Conservation (phyloP, 2,888 invertebrate genomes). For the Hydraecia micacea region DNA sequence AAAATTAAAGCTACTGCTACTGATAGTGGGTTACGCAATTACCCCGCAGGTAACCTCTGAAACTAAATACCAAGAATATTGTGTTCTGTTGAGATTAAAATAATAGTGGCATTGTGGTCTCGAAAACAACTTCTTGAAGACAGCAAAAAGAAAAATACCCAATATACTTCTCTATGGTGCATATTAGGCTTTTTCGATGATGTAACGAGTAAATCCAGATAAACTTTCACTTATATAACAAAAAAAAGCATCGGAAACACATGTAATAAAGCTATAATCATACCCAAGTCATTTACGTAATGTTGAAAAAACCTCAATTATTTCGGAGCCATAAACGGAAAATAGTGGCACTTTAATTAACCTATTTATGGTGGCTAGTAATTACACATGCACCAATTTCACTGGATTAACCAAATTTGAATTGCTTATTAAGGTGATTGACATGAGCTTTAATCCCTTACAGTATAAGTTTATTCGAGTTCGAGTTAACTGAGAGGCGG, state of each 20-base stretch:
- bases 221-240: slow-evolving; percentile 29
- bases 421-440: slow-evolving; percentile 88
- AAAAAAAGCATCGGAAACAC: slow-evolving; percentile 47
- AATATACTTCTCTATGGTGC: not conserved
- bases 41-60: not conserved
- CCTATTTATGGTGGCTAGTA: slow-evolving; percentile 71
- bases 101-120: not conserved
- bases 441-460: slow-evolving; percentile 82
- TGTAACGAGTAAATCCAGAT: not conserved
- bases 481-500: slow-evolving; percentile 73
- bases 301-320: slow-evolving; percentile 64
- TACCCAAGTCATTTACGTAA: slow-evolving; percentile 54
- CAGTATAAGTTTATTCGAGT: slow-evolving; percentile 80
- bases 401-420: slow-evolving; percentile 87
- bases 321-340: slow-evolving; percentile 62
- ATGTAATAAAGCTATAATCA: slow-evolving; percentile 67
- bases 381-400: slow-evolving; percentile 78
- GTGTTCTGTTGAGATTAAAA: not conserved
- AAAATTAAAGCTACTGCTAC: no score
- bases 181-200: not conserved
- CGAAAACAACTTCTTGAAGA: not conserved
- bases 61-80: not conserved
- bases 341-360: slow-evolving; percentile 70
- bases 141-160: not conserved
- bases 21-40: no score